These are phyloP conservation scores for Lasioglossum villosulum DNA, from an alignment of 2,888 invertebrate genomes.

Conservation along the genomic window DNA sequence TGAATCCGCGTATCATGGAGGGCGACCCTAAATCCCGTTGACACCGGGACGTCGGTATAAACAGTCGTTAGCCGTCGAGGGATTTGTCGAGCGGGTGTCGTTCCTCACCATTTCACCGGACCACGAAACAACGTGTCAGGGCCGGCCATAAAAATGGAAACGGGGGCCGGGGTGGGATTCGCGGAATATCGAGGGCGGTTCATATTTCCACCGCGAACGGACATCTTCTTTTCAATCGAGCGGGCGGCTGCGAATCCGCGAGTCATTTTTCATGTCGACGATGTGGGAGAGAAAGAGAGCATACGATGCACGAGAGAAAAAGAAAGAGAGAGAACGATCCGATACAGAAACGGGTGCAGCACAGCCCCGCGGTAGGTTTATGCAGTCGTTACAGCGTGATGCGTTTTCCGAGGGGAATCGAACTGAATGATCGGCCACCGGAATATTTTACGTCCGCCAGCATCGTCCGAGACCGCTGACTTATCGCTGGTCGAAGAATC, in stretches of 20 bases:
- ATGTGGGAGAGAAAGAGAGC: background rate
- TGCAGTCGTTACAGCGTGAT: background rate
- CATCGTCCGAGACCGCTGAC: background rate
- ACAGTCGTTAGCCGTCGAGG: background rate
- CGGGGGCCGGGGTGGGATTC: background rate
- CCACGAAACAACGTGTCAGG: conserved; percentile 4
- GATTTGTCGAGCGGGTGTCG: background rate
- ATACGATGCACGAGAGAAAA: background rate
- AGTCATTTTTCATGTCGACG: conserved; percentile 9
- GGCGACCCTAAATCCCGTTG: background rate
- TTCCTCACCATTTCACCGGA: background rate
- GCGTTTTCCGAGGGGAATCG: background rate
- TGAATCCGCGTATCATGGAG: background rate
- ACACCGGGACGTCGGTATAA: background rate
- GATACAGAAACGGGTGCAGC: background rate
- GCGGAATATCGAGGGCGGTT: background rate
- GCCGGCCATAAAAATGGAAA: background rate
- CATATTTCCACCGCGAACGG: background rate
- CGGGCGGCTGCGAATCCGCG: background rate
- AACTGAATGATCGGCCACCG: background rate
- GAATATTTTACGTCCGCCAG: background rate
- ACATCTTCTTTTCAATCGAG: conserved; percentile 17
- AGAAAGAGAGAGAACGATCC: background rate
- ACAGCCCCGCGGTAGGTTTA: background rate
- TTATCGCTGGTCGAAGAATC: conserved; percentile 2